phyloP scores from a whole-genome alignment of 1,140 invertebrate species.

The Triops longicaudatus region DNA sequence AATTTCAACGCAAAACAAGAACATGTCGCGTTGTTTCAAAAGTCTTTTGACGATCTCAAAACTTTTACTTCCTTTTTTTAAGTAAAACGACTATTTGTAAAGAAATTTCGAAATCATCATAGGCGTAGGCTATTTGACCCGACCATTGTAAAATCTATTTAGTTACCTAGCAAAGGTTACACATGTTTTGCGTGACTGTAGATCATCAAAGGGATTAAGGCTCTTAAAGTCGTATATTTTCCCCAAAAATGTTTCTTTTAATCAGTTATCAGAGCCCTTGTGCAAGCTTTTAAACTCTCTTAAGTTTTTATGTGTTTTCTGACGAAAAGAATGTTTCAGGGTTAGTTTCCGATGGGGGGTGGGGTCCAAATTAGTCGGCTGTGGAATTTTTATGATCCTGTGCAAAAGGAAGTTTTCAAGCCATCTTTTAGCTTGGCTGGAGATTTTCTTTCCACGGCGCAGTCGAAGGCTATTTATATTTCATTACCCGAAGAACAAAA shows the following conservation, averaged over 20 bases:
- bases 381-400: not conserved
- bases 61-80: too few relatives aligned
- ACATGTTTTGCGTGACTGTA: too few relatives aligned
- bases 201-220: too few relatives aligned
- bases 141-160: too few relatives aligned
- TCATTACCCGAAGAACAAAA: not conserved
- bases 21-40: not conserved
- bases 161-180: too few relatives aligned
- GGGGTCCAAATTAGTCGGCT: not conserved
- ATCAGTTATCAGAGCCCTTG: not conserved
- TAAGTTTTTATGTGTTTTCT: constrained; percentile 1
- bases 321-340: not conserved
- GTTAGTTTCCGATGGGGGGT: not conserved
- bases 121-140: too few relatives aligned
- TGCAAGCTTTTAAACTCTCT: not conserved
- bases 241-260: not conserved
- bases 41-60: too few relatives aligned
- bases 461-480: not conserved
- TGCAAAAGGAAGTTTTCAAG: not conserved
- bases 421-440: too few relatives aligned
- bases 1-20: not conserved
- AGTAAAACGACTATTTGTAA: too few relatives aligned
- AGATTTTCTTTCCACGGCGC: not conserved
- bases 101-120: too few relatives aligned
- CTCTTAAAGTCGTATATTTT: too few relatives aligned